A percentile compares a stretch with the other conserved stretches of the same genome.
phyloP scores from a whole-genome alignment of 2,113 vertebrate genomes.

The Tor tambroides region DNA sequence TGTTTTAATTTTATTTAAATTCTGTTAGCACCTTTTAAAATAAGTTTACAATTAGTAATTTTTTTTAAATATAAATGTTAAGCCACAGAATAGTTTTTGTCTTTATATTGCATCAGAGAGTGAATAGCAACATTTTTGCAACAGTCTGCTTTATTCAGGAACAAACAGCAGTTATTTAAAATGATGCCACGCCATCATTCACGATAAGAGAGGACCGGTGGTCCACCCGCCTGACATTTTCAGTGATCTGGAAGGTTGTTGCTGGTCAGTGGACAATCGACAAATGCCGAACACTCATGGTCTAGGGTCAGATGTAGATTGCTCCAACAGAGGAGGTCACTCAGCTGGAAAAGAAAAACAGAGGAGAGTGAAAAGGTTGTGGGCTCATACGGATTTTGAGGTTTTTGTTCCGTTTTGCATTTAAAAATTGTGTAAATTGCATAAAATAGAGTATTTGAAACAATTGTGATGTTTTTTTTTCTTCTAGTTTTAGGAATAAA shows the following conservation, averaged over 20 bases:
- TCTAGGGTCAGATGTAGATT: constrained; percentile 72
- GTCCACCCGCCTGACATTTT: constrained; percentile 73
- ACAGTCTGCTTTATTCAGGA: constrained; percentile 37
- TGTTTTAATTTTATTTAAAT: background rate
- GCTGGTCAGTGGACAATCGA: constrained; percentile 77
- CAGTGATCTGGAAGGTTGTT: constrained; percentile 73
- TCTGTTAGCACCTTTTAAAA: background rate
- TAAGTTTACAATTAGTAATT: too few relatives aligned
- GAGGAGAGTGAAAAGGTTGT: constrained; percentile 67
- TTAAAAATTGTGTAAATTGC: background rate
- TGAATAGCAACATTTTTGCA: background rate
- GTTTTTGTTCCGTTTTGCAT: background rate
- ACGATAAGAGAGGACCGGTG: constrained; percentile 64
- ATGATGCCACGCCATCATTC: constrained; percentile 68
- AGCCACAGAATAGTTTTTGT: background rate
- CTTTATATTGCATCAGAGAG: background rate
- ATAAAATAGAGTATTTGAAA: background rate
- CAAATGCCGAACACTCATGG: constrained; percentile 69
- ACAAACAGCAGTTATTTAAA: constrained; percentile 72
- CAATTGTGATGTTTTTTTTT: background rate
- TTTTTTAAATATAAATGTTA: too few relatives aligned
- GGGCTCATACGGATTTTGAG: constrained; percentile 15
- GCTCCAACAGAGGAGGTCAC: constrained; percentile 70
- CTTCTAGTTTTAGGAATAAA: background rate
- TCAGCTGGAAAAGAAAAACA: constrained; percentile 77